Percentiles rank a stretch among this genome's conserved stretches.
These are phyloP conservation scores for Drosophila burlai DNA, from an alignment of 1,140 invertebrate species.

Conservation along the genomic window DNA sequence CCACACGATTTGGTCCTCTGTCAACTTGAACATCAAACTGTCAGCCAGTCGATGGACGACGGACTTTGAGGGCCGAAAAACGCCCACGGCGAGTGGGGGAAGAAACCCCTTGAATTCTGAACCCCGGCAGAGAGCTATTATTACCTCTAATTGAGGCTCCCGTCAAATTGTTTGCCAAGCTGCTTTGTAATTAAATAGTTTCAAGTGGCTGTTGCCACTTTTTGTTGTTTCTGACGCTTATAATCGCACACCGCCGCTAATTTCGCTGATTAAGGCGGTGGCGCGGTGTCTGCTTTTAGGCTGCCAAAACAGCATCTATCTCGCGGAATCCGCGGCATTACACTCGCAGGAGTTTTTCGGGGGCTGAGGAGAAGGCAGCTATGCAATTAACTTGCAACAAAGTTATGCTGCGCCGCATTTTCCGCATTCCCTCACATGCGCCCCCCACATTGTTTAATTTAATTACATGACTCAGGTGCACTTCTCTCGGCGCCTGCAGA, in stretches of 20 bases:
- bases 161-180: constrained; percentile 74
- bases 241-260: constrained; percentile 58
- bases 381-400: constrained; percentile 72
- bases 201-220: constrained; percentile 63
- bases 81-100: not conserved
- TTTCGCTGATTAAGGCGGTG: constrained; percentile 32
- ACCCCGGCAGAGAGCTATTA: constrained; percentile 32
- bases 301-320: constrained; percentile 20
- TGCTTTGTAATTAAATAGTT: constrained; percentile 83
- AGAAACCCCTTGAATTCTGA: constrained; percentile 13
- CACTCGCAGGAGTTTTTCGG: constrained; percentile 25
- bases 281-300: constrained; percentile 4
- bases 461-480: constrained; percentile 68
- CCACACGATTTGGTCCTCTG: constrained; percentile 18
- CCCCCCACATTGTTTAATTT: constrained; percentile 73
- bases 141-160: constrained; percentile 69
- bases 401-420: constrained; percentile 51
- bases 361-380: constrained; percentile 6
- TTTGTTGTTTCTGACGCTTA: constrained; percentile 72
- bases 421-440: constrained; percentile 34
- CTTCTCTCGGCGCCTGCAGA: constrained; percentile 8
- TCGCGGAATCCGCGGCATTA: constrained; percentile 10
- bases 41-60: constrained; percentile 26
- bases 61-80: not conserved
- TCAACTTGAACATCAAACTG: constrained; percentile 42